Conservation (phyloP, 2,113 vertebrate genomes). For the Serinus canaria region DNA sequence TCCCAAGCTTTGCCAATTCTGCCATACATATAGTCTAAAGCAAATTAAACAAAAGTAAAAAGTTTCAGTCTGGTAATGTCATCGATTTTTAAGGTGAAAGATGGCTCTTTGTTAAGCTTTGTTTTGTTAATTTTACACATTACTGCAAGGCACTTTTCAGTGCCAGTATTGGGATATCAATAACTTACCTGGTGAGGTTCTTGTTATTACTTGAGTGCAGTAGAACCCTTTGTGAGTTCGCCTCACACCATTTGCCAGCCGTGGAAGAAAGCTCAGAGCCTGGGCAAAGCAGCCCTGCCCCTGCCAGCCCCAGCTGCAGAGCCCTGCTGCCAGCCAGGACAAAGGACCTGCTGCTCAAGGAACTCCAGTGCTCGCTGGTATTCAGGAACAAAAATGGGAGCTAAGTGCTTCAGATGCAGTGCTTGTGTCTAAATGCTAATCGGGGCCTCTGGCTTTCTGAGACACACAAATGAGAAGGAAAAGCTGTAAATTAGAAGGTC, state of each 20-base stretch:
- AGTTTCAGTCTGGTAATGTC: neutral
- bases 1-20: neutral
- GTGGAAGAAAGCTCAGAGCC: neutral
- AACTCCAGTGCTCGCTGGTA: rapidly evolving
- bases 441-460: neutral
- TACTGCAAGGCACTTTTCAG: neutral
- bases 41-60: neutral
- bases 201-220: neutral
- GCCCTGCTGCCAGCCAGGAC: neutral
- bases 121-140: neutral
- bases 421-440: neutral
- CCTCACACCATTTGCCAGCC: rapidly evolving
- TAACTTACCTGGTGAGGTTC: neutral
- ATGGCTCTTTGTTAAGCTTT: neutral
- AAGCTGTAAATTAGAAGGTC: neutral
- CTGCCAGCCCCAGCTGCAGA: neutral
- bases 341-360: neutral
- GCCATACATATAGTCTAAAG: neutral
- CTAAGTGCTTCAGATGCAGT: neutral
- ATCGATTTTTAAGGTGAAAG: neutral
- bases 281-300: neutral
- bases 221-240: neutral
- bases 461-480: neutral
- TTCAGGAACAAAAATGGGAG: neutral
- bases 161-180: neutral